A percentile compares a stretch with the other conserved stretches of the same genome.
phyloP scores from a whole-genome alignment of 2,113 vertebrate genomes.

The Dinomys branickii region DNA sequence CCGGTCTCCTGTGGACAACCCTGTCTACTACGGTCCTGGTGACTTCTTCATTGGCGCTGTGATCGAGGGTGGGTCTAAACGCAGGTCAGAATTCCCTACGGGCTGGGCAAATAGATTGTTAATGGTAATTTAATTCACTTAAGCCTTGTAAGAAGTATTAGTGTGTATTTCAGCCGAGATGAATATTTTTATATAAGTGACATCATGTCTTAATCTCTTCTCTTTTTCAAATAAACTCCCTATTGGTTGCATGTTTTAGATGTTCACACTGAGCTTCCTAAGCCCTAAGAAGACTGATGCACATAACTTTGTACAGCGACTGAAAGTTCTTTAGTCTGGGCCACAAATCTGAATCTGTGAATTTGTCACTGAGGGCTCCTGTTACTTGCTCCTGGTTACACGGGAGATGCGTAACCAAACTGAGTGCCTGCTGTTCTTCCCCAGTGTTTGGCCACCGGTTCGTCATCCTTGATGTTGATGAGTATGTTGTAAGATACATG shows the following conservation, averaged over 20 bases:
- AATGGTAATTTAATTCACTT: constrained; percentile 26
- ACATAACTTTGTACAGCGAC: background rate
- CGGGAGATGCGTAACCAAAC: background rate
- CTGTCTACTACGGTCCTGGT: constrained; percentile 90
- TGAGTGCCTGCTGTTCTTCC: constrained; percentile 24
- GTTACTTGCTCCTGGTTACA: background rate
- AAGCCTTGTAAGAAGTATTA: background rate
- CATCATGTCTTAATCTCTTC: background rate
- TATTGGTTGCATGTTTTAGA: background rate
- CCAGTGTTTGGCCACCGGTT: constrained; percentile 94
- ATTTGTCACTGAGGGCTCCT: background rate
- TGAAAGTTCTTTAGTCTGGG: background rate
- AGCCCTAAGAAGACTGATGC: background rate
- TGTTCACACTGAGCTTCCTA: background rate
- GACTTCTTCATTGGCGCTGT: constrained; percentile 93
- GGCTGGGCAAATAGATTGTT: background rate
- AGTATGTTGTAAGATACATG: constrained; percentile 91
- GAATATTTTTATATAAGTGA: background rate
- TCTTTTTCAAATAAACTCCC: constrained; percentile 1
- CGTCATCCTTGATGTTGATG: constrained; percentile 90
- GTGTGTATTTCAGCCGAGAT: background rate
- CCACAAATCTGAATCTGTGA: background rate
- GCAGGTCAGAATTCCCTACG: background rate
- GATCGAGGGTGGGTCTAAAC: constrained; percentile 90
- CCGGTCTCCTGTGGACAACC: constrained; percentile 86